Conservation (phyloP, 2,113 vertebrate genomes). For the Sula dactylatra region DNA sequence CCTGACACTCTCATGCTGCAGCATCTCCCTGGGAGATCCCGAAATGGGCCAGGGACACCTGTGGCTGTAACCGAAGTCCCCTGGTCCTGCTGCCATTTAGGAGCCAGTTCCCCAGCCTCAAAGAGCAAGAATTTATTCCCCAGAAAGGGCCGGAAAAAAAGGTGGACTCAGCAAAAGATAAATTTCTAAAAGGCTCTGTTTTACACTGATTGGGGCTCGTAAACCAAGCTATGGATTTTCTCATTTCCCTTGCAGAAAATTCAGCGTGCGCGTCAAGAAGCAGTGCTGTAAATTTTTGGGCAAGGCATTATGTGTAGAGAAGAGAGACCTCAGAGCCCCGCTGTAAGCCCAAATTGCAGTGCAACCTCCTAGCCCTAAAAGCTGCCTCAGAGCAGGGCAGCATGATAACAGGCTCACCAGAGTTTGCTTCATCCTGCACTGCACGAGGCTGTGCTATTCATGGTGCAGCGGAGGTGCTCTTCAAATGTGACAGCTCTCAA, state of each 20-base stretch:
- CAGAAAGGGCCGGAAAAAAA: slow-evolving; percentile 23
- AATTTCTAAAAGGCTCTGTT: slow-evolving; percentile 37
- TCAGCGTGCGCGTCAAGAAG: neutral
- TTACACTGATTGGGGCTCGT: slow-evolving; percentile 36
- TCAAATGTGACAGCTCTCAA: neutral
- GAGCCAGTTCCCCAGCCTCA: neutral
- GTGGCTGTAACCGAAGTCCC: neutral
- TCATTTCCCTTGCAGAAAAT: slow-evolving; percentile 53
- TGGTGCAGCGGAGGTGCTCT: neutral
- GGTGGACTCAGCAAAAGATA: slow-evolving; percentile 50
- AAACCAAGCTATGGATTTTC: slow-evolving; percentile 50
- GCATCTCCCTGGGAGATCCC: neutral
- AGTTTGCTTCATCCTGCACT: neutral
- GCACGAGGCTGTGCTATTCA: fast-evolving
- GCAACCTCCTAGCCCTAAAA: neutral
- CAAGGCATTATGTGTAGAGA: neutral
- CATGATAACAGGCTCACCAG: neutral
- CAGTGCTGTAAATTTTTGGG: slow-evolving; percentile 1
- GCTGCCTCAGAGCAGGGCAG: neutral
- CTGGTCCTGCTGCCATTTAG: neutral
- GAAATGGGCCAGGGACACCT: neutral
- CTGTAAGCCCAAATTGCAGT: neutral
- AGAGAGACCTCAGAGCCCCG: neutral
- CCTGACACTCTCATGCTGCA: fast-evolving
- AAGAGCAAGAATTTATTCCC: slow-evolving; percentile 30